Percentiles rank a stretch among this genome's conserved stretches.
Evolutionary conservation across 23 tunicate species (phyloP).

Genomic region (Pegea sp.): DNA sequence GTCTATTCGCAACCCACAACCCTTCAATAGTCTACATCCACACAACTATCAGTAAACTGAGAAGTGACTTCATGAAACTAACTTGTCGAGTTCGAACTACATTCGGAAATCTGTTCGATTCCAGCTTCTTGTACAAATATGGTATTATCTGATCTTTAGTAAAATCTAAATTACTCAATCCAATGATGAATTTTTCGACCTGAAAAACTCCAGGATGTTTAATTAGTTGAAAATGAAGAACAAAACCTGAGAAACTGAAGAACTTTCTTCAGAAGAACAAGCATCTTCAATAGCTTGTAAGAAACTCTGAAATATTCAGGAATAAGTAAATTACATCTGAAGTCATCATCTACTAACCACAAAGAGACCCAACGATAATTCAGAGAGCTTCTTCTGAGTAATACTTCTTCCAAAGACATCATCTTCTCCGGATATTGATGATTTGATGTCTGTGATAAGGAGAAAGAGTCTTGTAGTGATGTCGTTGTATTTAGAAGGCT

Average conservation of each 20-base stretch:
- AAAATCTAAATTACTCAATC: slow-evolving; percentile 28
- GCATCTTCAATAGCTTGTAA: no score
- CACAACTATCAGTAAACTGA: no score
- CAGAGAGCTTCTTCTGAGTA: slow-evolving; percentile 32
- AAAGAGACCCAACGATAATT: slow-evolving; percentile 30
- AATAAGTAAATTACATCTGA: no score
- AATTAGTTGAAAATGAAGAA: no score
- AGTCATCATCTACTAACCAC: slow-evolving; percentile 14
- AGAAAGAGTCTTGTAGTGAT: slow-evolving; percentile 13
- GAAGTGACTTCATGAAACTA: no score
- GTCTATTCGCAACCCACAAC: no score
- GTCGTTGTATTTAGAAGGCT: slow-evolving; percentile 32
- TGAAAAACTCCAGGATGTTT: slow-evolving; percentile 3
- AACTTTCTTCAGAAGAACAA: no score
- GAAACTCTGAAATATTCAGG: no score
- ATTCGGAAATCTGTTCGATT: slow-evolving; percentile 26
- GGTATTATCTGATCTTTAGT: slow-evolving; percentile 4
- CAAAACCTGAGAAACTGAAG: no score
- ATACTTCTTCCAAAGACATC: slow-evolving; percentile 42
- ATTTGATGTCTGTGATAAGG: slow-evolving; percentile 25
- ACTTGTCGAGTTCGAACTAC: slow-evolving; percentile 29
- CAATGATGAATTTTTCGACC: slow-evolving; percentile 13
- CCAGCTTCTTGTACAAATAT: slow-evolving; percentile 9
- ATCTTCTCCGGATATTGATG: slow-evolving; percentile 49
- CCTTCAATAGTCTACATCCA: no score